phyloP scores from a whole-genome alignment of 2,888 invertebrate genomes.

The Limnephilus rhombicus region DNA sequence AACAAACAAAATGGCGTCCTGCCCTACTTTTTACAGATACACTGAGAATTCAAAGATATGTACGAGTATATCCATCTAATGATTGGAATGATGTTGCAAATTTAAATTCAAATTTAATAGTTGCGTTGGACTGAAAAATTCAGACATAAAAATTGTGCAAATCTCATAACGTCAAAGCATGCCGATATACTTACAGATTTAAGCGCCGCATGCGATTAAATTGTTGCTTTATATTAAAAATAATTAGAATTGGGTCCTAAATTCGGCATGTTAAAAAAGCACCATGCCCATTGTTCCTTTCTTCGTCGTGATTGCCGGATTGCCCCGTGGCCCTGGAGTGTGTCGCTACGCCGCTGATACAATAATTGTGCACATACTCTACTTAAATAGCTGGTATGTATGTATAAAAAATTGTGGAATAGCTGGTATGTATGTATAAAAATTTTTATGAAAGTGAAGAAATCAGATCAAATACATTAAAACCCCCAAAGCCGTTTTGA shows the following conservation, averaged over 20 bases:
- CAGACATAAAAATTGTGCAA: not conserved
- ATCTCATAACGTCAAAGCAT: not conserved
- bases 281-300: not conserved
- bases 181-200: not conserved
- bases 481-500: not conserved
- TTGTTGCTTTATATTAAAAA: not conserved
- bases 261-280: not conserved
- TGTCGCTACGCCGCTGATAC: not conserved
- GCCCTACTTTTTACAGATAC: not conserved
- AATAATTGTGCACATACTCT: too few relatives aligned
- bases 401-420: too few relatives aligned
- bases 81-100: not conserved
- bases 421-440: too few relatives aligned
- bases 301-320: not conserved
- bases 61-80: not conserved
- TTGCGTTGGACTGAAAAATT: not conserved
- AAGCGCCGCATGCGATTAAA: too few relatives aligned
- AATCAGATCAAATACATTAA: not conserved
- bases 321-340: not conserved
- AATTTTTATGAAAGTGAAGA: slow-evolving; percentile 14
- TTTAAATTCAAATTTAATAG: not conserved
- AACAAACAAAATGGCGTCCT: too few relatives aligned
- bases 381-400: too few relatives aligned
- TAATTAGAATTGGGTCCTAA: not conserved
- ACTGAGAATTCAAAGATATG: not conserved